Percentiles rank a stretch among this genome's conserved stretches.
These are phyloP conservation scores for Melieria picta DNA, from an alignment of 2,888 invertebrate genomes.

Conservation along the genomic window DNA sequence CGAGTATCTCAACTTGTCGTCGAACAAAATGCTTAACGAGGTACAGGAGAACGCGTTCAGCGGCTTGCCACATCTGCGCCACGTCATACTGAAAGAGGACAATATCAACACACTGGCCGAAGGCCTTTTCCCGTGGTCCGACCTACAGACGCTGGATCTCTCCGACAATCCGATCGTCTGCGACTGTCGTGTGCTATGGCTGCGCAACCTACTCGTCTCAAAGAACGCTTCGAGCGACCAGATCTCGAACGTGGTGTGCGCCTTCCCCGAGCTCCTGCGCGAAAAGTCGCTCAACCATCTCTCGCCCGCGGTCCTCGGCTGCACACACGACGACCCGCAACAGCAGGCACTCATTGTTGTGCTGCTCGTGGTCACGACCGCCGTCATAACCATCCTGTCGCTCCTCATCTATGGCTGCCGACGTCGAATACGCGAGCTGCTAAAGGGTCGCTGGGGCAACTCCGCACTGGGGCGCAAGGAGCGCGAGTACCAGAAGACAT, in stretches of 20 bases:
- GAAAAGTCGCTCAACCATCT: conserved; percentile 76
- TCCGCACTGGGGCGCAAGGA: conserved; percentile 74
- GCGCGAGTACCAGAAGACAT: conserved; percentile 89
- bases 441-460: conserved; percentile 72
- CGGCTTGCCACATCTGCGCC: conserved; percentile 81
- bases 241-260: conserved; percentile 71
- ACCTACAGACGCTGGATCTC: conserved; percentile 78
- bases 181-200: conserved; percentile 83
- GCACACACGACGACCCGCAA: conserved; percentile 80
- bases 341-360: conserved; percentile 84
- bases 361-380: conserved; percentile 78
- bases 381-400: conserved; percentile 76
- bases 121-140: conserved; percentile 81
- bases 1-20: conserved; percentile 78
- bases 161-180: conserved; percentile 86
- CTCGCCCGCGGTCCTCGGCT: conserved; percentile 81
- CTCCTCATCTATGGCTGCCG: conserved; percentile 83
- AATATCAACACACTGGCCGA: conserved; percentile 81
- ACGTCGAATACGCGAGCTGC: conserved; percentile 79
- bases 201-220: conserved; percentile 73
- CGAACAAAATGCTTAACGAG: conserved; percentile 78
- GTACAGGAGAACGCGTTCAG: conserved; percentile 82
- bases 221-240: conserved; percentile 62
- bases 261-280: conserved; percentile 77
- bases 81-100: conserved; percentile 81